Percentiles rank a stretch among this genome's conserved stretches.
These are phyloP conservation scores for Paratilapia polleni DNA, from an alignment of 2,113 vertebrate genomes.

Conservation along the genomic window DNA sequence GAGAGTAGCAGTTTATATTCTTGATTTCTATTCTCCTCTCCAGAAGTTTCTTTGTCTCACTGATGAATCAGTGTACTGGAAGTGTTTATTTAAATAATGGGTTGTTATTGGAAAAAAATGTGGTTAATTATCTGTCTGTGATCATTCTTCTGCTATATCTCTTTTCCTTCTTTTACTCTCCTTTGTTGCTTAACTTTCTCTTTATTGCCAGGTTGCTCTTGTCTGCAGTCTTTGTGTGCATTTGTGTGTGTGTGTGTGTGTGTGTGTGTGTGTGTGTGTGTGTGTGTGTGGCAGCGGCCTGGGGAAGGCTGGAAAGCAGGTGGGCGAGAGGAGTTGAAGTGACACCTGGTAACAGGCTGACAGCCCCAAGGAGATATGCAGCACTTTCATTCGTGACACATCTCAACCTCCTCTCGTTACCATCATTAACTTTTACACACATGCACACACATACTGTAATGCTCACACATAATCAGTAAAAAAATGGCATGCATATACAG, in stretches of 20 bases:
- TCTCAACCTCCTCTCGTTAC: slow-evolving; percentile 45
- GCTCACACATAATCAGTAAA: background rate
- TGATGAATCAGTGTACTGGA: background rate
- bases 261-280: slow-evolving; percentile 31
- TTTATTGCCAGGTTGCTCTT: background rate
- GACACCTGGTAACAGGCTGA: slow-evolving; percentile 71
- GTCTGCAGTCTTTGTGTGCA: slow-evolving; percentile 15
- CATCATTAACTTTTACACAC: slow-evolving; percentile 34
- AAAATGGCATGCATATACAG: slow-evolving; percentile 6
- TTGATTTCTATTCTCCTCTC: background rate
- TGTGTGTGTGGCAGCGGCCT: slow-evolving; percentile 21
- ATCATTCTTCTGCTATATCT: background rate
- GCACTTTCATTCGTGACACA: slow-evolving; percentile 60
- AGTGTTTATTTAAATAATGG: background rate
- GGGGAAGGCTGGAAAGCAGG: slow-evolving; percentile 57
- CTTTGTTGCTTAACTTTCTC: background rate
- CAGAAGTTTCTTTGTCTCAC: background rate
- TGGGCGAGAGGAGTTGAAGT: slow-evolving; percentile 64
- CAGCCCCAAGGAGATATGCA: slow-evolving; percentile 58
- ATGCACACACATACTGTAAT: slow-evolving; percentile 5
- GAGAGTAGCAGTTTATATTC: background rate
- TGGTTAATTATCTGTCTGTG: background rate
- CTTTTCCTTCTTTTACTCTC: background rate
- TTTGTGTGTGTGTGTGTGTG: slow-evolving; percentile 17
- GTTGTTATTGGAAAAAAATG: background rate